These are phyloP conservation scores for Xylocopa sonorina DNA, from an alignment of 1,140 invertebrate genomes.

Conservation along the genomic window DNA sequence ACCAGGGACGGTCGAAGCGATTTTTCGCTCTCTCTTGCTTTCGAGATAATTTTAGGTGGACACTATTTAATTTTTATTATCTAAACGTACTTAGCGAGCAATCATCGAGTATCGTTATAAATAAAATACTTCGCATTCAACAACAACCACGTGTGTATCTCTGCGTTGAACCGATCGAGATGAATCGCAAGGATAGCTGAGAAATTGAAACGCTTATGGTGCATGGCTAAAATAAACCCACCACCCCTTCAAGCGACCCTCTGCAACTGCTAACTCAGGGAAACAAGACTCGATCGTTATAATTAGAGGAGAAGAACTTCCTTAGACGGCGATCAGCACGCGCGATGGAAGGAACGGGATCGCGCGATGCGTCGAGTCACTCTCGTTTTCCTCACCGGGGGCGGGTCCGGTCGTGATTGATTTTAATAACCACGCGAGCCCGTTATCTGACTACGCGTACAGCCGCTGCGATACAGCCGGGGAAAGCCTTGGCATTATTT, in stretches of 20 bases:
- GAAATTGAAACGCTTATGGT: too few species aligned
- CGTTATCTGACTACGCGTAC: constrained; percentile 47
- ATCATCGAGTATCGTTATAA: too few species aligned
- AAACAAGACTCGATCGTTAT: not conserved
- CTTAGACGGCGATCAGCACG: not conserved
- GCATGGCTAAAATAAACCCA: not conserved
- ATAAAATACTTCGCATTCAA: too few species aligned
- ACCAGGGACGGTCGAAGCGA: too few species aligned
- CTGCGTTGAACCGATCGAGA: too few species aligned
- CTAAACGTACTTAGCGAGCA: too few species aligned
- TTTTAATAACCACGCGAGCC: constrained; percentile 51
- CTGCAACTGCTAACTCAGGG: not conserved
- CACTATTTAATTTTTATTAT: too few species aligned
- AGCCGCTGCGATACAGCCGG: constrained; percentile 32
- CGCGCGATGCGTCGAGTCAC: not conserved
- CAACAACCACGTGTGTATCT: too few species aligned
- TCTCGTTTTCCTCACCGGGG: not conserved
- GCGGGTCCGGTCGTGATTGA: not conserved
- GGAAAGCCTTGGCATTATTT: constrained; percentile 75
- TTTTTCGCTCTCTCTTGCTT: too few species aligned
- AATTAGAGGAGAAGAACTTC: not conserved
- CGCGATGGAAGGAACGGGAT: not conserved
- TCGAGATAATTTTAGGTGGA: too few species aligned
- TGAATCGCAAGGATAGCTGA: not conserved
- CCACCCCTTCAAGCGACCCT: not conserved